Evolutionary conservation across 1,140 invertebrate species (phyloP).

Genomic region (Heliconius melpomene): DNA sequence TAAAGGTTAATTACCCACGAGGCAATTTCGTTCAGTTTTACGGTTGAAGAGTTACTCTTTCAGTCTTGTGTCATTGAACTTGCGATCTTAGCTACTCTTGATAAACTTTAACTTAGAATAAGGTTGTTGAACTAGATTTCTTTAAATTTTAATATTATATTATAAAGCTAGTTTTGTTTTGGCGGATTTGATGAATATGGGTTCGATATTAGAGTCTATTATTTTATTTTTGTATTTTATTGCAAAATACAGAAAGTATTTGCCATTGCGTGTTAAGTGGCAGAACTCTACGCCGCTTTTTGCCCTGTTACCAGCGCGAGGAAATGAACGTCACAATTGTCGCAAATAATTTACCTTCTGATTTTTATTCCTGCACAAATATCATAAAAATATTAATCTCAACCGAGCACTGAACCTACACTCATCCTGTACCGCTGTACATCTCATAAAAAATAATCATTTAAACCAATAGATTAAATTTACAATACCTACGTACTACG

Average conservation of each 20-base stretch:
- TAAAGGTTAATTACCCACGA: conserved; percentile 2
- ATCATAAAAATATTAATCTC: too few species aligned
- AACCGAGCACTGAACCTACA: too few species aligned
- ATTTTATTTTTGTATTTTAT: too few species aligned
- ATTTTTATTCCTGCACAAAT: too few species aligned
- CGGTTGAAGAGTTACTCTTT: conserved; percentile 4
- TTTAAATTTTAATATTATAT: not conserved
- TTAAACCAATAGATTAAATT: not conserved
- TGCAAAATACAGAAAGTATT: too few species aligned
- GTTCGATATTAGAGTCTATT: too few species aligned
- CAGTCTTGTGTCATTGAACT: not conserved
- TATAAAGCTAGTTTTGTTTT: not conserved
- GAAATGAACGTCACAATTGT: too few species aligned
- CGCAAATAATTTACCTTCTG: too few species aligned
- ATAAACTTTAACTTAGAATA: conserved; percentile 7
- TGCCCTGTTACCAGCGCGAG: too few species aligned
- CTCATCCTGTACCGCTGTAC: too few species aligned
- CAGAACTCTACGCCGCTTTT: too few species aligned
- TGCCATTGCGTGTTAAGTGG: too few species aligned
- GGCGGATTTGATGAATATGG: not conserved
- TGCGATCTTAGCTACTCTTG: conserved; percentile 2
- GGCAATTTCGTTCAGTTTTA: conserved; percentile 4
- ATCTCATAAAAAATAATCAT: not conserved
- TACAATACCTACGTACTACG: conserved; percentile 3
- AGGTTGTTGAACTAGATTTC: conserved; percentile 3